Evolutionary conservation across 2,113 vertebrate genomes (phyloP).

Genomic region (Eleginops maclovinus): DNA sequence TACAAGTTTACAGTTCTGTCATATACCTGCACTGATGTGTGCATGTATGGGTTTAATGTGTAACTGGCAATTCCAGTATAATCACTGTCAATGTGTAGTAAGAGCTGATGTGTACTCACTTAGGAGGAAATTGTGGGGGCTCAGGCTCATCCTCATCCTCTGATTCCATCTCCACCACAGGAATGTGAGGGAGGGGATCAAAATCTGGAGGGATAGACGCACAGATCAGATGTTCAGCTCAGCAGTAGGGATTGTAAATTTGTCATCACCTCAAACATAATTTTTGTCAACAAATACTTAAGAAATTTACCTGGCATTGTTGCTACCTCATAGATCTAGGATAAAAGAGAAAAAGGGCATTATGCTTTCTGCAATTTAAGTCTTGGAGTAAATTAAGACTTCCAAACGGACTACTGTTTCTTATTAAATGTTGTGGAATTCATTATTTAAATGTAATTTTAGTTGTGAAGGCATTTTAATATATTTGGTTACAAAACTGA

Average conservation of each 20-base stretch:
- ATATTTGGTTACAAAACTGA: too few species aligned
- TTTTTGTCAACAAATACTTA: neutral
- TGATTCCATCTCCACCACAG: slow-evolving; percentile 82
- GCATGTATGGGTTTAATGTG: neutral
- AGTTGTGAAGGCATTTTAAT: too few species aligned
- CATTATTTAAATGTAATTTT: too few species aligned
- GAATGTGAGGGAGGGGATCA: slow-evolving; percentile 82
- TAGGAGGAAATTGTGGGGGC: slow-evolving; percentile 54
- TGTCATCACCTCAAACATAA: neutral
- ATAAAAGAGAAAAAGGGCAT: neutral
- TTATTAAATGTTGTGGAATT: too few species aligned
- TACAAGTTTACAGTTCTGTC: too few species aligned
- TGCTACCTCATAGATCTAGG: slow-evolving; percentile 68
- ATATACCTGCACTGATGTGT: neutral
- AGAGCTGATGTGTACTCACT: slow-evolving; percentile 60
- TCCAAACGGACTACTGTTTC: too few species aligned
- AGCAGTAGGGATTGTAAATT: neutral
- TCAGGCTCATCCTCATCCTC: slow-evolving; percentile 72
- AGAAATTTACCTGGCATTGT: slow-evolving; percentile 77
- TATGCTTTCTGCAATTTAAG: too few species aligned
- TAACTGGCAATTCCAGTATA: neutral
- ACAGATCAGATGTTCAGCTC: neutral
- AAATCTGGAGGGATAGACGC: slow-evolving; percentile 59
- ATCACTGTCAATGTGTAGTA: neutral
- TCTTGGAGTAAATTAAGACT: too few species aligned